These are phyloP conservation scores for Cyphomyrus plagiostoma DNA, from an alignment of 2,113 vertebrate species.

Conservation along the genomic window DNA sequence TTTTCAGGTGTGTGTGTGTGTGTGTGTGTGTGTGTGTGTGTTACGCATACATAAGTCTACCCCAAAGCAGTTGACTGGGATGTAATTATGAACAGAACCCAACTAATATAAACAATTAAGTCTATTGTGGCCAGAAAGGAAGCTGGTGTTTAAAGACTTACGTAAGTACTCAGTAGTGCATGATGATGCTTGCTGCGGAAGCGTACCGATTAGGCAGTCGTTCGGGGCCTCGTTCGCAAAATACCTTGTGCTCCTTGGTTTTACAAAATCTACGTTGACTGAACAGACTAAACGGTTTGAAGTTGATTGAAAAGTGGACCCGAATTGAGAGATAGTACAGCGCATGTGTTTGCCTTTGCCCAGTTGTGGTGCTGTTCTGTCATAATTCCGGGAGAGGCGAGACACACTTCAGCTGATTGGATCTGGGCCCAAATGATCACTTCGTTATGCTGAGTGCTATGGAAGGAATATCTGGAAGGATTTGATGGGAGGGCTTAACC, in stretches of 20 bases:
- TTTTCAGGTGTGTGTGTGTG: background rate
- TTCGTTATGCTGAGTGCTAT: slow-evolving; percentile 21
- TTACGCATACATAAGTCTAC: background rate
- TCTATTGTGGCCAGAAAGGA: background rate
- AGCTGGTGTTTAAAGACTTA: background rate
- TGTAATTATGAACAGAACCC: background rate
- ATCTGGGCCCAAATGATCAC: background rate
- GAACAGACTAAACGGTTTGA: background rate
- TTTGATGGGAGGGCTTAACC: background rate
- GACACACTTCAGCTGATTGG: slow-evolving; percentile 21
- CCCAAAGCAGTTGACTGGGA: background rate
- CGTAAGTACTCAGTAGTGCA: background rate
- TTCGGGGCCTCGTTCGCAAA: background rate
- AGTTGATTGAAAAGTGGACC: background rate
- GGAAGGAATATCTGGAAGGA: background rate
- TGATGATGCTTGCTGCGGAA: background rate
- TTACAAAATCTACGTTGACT: background rate
- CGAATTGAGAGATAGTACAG: background rate
- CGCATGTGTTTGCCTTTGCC: background rate
- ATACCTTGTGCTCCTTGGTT: background rate
- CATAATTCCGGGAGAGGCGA: background rate
- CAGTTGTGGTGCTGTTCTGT: background rate
- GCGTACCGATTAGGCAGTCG: background rate
- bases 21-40: background rate
- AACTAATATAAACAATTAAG: background rate